Evolutionary conservation across 1,140 invertebrate genomes (phyloP).

Genomic region (Drosophila lacertosa): DNA sequence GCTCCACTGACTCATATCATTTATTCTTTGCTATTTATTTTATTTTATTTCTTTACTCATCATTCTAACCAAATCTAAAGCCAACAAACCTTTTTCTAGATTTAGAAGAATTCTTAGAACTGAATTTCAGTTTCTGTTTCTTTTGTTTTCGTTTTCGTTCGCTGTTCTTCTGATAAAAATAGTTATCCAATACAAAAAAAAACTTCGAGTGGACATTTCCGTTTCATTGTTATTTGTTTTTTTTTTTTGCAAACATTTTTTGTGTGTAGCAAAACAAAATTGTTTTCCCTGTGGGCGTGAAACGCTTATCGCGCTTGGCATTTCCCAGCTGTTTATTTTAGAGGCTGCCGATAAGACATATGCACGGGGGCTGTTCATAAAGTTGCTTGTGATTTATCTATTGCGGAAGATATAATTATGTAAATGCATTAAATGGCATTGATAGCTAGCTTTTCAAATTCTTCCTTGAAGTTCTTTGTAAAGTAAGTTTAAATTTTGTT

Average conservation of each 20-base stretch:
- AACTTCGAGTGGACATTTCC: slow-evolving; percentile 6
- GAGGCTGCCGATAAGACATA: slow-evolving; percentile 22
- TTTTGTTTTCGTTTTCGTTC: slow-evolving; percentile 26
- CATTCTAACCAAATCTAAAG: background rate
- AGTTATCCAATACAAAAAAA: slow-evolving; percentile 10
- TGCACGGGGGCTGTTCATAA: slow-evolving; percentile 5
- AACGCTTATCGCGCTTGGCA: background rate
- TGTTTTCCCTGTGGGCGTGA: slow-evolving; percentile 1
- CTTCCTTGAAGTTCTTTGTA: no score
- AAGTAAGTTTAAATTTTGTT: no score
- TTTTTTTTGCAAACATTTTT: slow-evolving; percentile 26
- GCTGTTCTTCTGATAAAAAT: slow-evolving; percentile 5
- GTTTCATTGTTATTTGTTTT: slow-evolving; percentile 13
- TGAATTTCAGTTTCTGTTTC: slow-evolving; percentile 7
- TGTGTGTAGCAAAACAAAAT: slow-evolving; percentile 2
- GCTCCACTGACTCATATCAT: slow-evolving; percentile 39
- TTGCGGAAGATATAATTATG: no score
- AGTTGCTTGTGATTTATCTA: background rate
- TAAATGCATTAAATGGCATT: no score
- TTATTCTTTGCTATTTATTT: slow-evolving; percentile 2
- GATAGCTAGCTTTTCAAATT: no score
- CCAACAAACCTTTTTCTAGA: slow-evolving; percentile 15
- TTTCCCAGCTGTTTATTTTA: slow-evolving; percentile 25
- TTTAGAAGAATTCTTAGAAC: slow-evolving; percentile 18
- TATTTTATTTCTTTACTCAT: slow-evolving; percentile 1